Percentiles rank a stretch among this genome's conserved stretches.
Conservation (phyloP, 1,140 invertebrate genomes). For the Dendrolimus punctatus region DNA sequence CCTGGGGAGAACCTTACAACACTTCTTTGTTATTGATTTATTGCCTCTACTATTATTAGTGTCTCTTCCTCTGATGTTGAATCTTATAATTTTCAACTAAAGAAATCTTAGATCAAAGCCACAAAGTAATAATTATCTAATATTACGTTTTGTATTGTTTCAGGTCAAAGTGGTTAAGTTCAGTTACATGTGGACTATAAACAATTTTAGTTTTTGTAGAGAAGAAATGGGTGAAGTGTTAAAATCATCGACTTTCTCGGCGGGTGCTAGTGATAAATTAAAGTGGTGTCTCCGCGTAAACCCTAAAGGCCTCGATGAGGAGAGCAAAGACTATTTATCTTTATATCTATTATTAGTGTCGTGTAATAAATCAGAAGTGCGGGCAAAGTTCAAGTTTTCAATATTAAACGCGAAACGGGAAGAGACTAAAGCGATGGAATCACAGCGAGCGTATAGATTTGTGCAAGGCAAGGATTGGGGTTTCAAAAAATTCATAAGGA, state of each 20-base stretch:
- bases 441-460: slow-evolving; percentile 94
- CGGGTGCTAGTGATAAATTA: slow-evolving; percentile 98
- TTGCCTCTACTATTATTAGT: slow-evolving; percentile 15
- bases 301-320: slow-evolving; percentile 99
- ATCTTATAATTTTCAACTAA: too few species aligned
- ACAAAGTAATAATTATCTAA: slow-evolving; percentile 3
- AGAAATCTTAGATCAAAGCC: neutral
- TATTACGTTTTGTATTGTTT: slow-evolving; percentile 42
- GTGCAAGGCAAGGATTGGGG: slow-evolving; percentile 99
- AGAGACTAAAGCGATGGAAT: slow-evolving; percentile 99
- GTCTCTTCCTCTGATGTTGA: slow-evolving; percentile 5
- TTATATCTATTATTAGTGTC: slow-evolving; percentile 98
- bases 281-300: slow-evolving; percentile 99
- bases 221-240: slow-evolving; percentile 99
- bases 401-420: slow-evolving; percentile 99
- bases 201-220: slow-evolving; percentile 99
- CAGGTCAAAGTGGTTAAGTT: slow-evolving; percentile 99
- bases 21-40: slow-evolving; percentile 13
- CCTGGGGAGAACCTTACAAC: slow-evolving; percentile 13
- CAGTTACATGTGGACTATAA: slow-evolving; percentile 99
- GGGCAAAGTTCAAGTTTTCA: slow-evolving; percentile 99
- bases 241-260: slow-evolving; percentile 99
- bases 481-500: slow-evolving; percentile 99
- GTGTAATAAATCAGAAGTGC: slow-evolving; percentile 99
- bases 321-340: slow-evolving; percentile 99